A percentile compares a stretch with the other conserved stretches of the same genome.
Conservation (phyloP, 2,797 vertebrate genomes). For the Helarctos malayanus region DNA sequence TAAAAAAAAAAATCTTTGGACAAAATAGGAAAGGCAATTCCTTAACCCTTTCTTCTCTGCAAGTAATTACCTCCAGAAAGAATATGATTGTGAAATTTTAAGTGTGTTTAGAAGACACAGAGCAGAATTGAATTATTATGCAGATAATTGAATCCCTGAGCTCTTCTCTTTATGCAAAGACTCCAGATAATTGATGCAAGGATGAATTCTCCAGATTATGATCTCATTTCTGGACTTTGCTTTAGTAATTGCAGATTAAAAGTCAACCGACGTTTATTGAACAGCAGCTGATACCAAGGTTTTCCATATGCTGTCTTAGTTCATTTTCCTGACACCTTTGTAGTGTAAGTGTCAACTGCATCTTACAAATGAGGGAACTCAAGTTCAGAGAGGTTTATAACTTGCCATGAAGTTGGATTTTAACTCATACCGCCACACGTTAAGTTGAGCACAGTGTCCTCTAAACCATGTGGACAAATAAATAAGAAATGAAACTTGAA, state of each 20-base stretch:
- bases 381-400: neutral
- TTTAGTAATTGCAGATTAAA: constrained; percentile 67
- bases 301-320: neutral
- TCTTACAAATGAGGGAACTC: neutral
- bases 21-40: neutral
- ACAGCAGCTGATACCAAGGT: constrained; percentile 11
- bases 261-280: constrained; percentile 55
- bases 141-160: constrained; percentile 51
- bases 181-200: constrained; percentile 57
- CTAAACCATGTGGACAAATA: constrained; percentile 38
- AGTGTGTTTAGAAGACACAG: constrained; percentile 60
- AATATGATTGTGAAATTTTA: constrained; percentile 65
- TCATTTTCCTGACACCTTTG: constrained; percentile 1
- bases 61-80: constrained; percentile 61
- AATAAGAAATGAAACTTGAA: constrained; percentile 44
- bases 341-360: neutral
- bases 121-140: constrained; percentile 55
- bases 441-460: constrained; percentile 2
- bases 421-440: neutral
- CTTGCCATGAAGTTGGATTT: neutral
- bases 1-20: constrained; percentile 39
- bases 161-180: constrained; percentile 38
- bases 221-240: constrained; percentile 43
- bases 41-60: constrained; percentile 36
- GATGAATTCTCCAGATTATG: constrained; percentile 65